Percentiles rank a stretch among this genome's conserved stretches.
Conservation (phyloP, 2,888 invertebrate species). For the Erynnis tages region DNA sequence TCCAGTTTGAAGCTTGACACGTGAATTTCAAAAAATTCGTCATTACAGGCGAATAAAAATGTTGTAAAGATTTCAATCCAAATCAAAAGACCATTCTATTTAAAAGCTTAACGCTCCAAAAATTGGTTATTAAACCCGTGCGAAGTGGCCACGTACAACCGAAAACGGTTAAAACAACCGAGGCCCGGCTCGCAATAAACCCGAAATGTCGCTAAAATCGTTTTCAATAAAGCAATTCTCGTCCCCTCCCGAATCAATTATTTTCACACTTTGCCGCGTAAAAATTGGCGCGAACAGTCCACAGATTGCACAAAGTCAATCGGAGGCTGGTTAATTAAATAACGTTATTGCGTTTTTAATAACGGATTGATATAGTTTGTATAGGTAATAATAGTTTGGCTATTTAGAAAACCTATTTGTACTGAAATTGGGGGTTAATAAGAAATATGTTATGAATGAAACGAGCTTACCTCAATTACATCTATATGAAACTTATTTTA, state of each 20-base stretch:
- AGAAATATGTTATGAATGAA: no score
- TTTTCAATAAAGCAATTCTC: slow-evolving; percentile 39
- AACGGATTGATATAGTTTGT: neutral
- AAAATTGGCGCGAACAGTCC: slow-evolving; percentile 57
- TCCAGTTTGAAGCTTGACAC: no score
- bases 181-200: slow-evolving; percentile 20
- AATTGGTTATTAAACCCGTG: neutral
- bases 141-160: neutral
- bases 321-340: slow-evolving; percentile 53
- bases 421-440: no score
- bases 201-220: slow-evolving; percentile 33
- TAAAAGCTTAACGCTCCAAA: neutral
- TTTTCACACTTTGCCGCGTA: slow-evolving; percentile 66
- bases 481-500: no score
- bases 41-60: no score
- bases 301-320: slow-evolving; percentile 43
- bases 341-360: slow-evolving; percentile 36
- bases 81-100: no score
- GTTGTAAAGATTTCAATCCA: no score
- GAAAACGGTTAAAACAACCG: slow-evolving; percentile 13
- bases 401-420: no score
- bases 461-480: no score
- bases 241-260: slow-evolving; percentile 66
- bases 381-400: neutral
- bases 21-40: no score